Evolutionary conservation across 2,113 vertebrate genomes (phyloP), one percentile per base, ranked within the genome.

Genomic region (Rhea pennata): DNA sequence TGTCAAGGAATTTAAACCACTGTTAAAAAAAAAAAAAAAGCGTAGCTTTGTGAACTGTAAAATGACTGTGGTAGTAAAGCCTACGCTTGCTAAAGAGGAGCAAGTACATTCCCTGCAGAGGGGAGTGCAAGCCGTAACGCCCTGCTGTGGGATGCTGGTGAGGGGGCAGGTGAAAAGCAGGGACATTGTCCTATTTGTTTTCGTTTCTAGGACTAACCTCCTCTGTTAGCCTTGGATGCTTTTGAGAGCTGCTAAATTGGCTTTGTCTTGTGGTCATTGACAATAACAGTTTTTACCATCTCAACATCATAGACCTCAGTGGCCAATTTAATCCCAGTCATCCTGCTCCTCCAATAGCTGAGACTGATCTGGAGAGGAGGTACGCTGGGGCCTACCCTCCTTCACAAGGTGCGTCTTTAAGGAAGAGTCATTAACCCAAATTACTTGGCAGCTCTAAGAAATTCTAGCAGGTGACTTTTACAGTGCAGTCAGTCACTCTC

Each of bases 381-480:
- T 33, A 22, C 3, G 0, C 51, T 1, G 36, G 48, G 72, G n/a
- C 67, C 83, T 79, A 23, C 27, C 27, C 26, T 86, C 73, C 54
- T 48, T 69, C 8, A 8, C 53, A 81, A 79, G 67, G 75, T 40
- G 72, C 54, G 84, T 84, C 88, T 93, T 64, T 78, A 78, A 79
- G 77, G 36, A 74, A 78, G 85, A 81, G 61, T 54, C 85, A 82
- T 61, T 96, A 91, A 91, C 80, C 72, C 71, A 93, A 95, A 95
- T 97, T 93, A 74, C 78, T 96, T 95, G 91, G 94, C 91, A 96
- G 90, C 51, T 67, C 54, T 74, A 42, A 58, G 71, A 79, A 93
- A 94, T 66, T 46, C 91, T 90, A 93, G 93, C 81, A 92, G 95
- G 92, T 93, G 91, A 96, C 96, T 96, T 95, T 36, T 95, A 53